Evolutionary conservation across 2,113 vertebrate species (phyloP), one percentile per base, ranked within the genome.

Genomic region (Eudyptes chrysolophus): DNA sequence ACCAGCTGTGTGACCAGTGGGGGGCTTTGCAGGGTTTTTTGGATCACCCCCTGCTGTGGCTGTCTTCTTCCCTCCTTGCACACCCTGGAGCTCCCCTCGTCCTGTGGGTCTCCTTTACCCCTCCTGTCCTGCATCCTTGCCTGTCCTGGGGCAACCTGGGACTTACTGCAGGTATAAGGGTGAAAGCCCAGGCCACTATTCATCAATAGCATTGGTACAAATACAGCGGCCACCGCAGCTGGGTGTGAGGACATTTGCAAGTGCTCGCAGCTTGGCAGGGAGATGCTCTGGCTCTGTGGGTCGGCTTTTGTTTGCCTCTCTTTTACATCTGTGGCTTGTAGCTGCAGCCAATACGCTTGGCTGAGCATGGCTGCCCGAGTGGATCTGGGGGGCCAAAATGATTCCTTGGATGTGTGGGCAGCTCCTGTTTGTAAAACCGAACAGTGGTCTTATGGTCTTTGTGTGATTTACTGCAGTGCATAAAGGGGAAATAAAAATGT

Each of bases 291-390:
- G 19, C 36, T 83, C 32, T 49, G 32, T 10, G 27, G 20, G 22
- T 36, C 1, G 1, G 1, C 7, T 84, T 94, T 62, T 40, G 30
- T 72, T 68, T 0, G 1, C 30, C 12, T 85, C 25, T 66, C 16
- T 68, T 48, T 49, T 72, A 3, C 22, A 8, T 46, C 27, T 36
- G 22, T 44, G 25, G 34, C 32, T 72, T 66, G 62, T n/a, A 66
- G 55, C 61, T 84, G 69, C 62, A 84, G 34, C 19, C 11, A 19
- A 4, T 20, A 44, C 64, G 21, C 48, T 71, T 65, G 51, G 38
- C 65, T 88, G n/a, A 32, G 48, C 27, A 3, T 3, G 17, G 38
- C 66, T 70, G 18, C n/a, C 21, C 0, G 0, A 11, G 21, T 44
- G 13, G 25, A 34, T 52, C 55, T 20, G 7, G 8, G 4, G 3